phyloP scores from a whole-genome alignment of 2,113 vertebrate species.

The cattle (Bos taurus) region DNA sequence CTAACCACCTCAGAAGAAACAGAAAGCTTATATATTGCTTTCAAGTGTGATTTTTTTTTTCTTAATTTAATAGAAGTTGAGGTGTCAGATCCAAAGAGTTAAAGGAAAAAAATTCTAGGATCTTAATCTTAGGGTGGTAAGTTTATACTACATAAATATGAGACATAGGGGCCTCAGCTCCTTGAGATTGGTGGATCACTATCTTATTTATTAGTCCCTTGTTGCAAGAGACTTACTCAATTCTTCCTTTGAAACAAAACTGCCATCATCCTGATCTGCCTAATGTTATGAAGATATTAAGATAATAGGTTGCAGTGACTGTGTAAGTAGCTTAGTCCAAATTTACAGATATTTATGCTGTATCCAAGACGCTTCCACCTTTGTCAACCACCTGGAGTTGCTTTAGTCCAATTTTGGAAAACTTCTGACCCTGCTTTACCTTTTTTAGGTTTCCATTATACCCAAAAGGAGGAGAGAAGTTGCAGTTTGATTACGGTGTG shows the following conservation, averaged over 20 bases:
- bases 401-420: slow-evolving; percentile 28
- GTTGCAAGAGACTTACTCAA: background rate
- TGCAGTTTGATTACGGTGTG: slow-evolving; percentile 98
- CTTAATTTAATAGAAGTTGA: background rate
- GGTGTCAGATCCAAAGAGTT: background rate
- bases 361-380: background rate
- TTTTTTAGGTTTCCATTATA: slow-evolving; percentile 92
- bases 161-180: background rate
- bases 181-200: background rate
- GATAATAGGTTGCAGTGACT: background rate
- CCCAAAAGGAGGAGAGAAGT: slow-evolving; percentile 93
- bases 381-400: background rate
- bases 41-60: background rate
- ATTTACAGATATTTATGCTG: background rate
- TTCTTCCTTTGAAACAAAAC: background rate
- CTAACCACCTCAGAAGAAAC: background rate
- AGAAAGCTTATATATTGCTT: background rate
- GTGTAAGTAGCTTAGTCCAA: background rate
- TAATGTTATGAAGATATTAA: background rate
- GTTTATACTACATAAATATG: background rate
- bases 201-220: background rate
- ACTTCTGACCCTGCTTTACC: background rate
- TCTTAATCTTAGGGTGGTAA: background rate
- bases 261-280: background rate
- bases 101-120: background rate